Evolutionary conservation across 2,888 invertebrate species (phyloP).

Genomic region (Stenurella melanura): DNA sequence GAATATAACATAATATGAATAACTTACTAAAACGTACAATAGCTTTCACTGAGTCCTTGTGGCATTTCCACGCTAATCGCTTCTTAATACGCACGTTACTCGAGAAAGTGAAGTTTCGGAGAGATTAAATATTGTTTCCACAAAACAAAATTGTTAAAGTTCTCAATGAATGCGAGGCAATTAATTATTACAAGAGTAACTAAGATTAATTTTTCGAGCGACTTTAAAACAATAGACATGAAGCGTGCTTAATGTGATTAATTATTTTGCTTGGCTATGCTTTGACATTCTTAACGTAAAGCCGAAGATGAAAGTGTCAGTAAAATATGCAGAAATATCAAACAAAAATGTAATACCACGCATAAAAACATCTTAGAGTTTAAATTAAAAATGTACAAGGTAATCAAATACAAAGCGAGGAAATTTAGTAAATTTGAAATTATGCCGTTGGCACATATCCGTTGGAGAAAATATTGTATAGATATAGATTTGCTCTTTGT

Average conservation of each 20-base stretch:
- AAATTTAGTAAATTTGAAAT: too few relatives aligned
- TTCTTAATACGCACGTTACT: conserved; percentile 1
- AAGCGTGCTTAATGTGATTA: conserved; percentile 4
- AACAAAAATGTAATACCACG: neutral
- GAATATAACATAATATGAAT: neutral
- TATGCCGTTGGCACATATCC: too few relatives aligned
- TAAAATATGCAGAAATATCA: neutral
- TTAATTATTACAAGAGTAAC: conserved; percentile 1
- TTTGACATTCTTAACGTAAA: neutral
- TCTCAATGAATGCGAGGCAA: conserved; percentile 3
- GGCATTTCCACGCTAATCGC: neutral
- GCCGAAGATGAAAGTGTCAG: conserved; percentile 1
- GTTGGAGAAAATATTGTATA: too few relatives aligned
- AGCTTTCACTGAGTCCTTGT: neutral
- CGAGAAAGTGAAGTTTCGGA: conserved; percentile 3
- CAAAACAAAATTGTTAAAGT: conserved; percentile 4
- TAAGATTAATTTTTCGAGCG: conserved; percentile 3
- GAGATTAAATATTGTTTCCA: conserved; percentile 1
- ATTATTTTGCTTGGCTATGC: neutral
- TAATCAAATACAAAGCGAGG: too few relatives aligned
- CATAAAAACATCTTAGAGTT: neutral
- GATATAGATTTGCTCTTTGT: too few relatives aligned
- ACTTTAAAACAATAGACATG: conserved; percentile 1
- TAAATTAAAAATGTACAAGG: neutral
- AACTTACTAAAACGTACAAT: neutral